These are phyloP conservation scores for Oryzias dopingdopingensis DNA, from an alignment of 2,797 vertebrate species.

Conservation along the genomic window DNA sequence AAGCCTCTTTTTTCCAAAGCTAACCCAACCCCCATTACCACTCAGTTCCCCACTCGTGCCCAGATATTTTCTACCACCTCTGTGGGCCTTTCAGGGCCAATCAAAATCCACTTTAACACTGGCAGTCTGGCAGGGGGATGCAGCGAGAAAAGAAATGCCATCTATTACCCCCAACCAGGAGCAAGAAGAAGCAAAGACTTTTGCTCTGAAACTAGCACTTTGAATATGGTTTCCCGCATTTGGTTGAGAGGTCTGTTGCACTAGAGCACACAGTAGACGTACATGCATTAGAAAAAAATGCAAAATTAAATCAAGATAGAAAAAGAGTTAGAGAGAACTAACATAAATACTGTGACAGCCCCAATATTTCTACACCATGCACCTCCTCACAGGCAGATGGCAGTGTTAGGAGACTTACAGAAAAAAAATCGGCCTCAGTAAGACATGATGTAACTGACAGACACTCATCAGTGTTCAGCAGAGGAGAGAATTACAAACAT, in stretches of 20 bases:
- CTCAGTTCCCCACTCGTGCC: slow-evolving; percentile 27
- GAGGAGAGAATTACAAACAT: slow-evolving; percentile 38
- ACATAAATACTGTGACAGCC: slow-evolving; percentile 11
- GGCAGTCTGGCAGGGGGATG: slow-evolving; percentile 57
- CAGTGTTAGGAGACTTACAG: slow-evolving; percentile 60
- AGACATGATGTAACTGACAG: slow-evolving; percentile 75
- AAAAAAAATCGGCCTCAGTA: slow-evolving; percentile 63
- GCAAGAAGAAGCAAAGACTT: slow-evolving; percentile 4
- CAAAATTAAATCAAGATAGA: background rate
- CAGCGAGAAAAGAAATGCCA: slow-evolving; percentile 38
- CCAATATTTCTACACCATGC: slow-evolving; percentile 29
- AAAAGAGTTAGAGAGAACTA: slow-evolving; percentile 6
- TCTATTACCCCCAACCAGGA: slow-evolving; percentile 17
- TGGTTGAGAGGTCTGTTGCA: too few relatives aligned
- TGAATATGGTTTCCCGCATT: too few relatives aligned
- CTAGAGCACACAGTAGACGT: too few relatives aligned
- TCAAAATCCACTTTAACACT: slow-evolving; percentile 73
- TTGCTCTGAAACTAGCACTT: too few relatives aligned
- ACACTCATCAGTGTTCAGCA: slow-evolving; percentile 52
- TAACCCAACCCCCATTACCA: slow-evolving; percentile 38
- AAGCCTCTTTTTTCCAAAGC: slow-evolving; percentile 52
- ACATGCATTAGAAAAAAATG: background rate
- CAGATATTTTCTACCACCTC: slow-evolving; percentile 58
- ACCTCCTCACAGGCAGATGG: slow-evolving; percentile 76
- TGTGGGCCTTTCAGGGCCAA: slow-evolving; percentile 62